Evolutionary conservation across 2,113 vertebrate genomes (phyloP).

Genomic region (Dipodomys ordii): DNA sequence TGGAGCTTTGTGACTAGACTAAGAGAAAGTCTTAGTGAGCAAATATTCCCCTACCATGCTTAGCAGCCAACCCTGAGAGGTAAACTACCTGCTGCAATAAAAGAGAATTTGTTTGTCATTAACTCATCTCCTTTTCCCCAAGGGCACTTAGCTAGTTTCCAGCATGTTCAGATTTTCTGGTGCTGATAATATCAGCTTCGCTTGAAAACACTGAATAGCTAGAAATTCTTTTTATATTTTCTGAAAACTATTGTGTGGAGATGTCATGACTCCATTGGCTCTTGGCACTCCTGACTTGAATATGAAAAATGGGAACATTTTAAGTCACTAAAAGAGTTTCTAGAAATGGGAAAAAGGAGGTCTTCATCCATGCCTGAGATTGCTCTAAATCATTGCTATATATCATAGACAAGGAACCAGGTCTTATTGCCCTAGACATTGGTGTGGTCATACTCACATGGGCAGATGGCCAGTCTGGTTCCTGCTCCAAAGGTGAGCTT

Average conservation of each 20-base stretch:
- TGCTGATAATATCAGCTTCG: slow-evolving; percentile 60
- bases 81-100: slow-evolving; percentile 44
- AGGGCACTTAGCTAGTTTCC: slow-evolving; percentile 73
- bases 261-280: slow-evolving; percentile 56
- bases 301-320: slow-evolving; percentile 64
- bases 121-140: slow-evolving; percentile 30
- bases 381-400: slow-evolving; percentile 44
- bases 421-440: background rate
- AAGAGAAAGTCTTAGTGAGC: slow-evolving; percentile 18
- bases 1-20: background rate
- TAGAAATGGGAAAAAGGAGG: slow-evolving; percentile 32
- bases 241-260: slow-evolving; percentile 50
- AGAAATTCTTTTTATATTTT: slow-evolving; percentile 53
- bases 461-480: slow-evolving; percentile 68
- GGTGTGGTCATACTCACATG: slow-evolving; percentile 65
- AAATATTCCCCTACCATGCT: background rate
- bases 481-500: slow-evolving; percentile 74
- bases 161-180: slow-evolving; percentile 68
- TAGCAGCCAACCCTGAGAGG: slow-evolving; percentile 25
- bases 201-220: slow-evolving; percentile 59
- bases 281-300: slow-evolving; percentile 54
- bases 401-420: background rate
- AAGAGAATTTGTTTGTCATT: slow-evolving; percentile 63
- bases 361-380: background rate
- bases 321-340: slow-evolving; percentile 23